A percentile compares a stretch with the other conserved stretches of the same genome.
Conservation (phyloP, 2,797 vertebrate species). For the Moxostoma hubbsi region DNA sequence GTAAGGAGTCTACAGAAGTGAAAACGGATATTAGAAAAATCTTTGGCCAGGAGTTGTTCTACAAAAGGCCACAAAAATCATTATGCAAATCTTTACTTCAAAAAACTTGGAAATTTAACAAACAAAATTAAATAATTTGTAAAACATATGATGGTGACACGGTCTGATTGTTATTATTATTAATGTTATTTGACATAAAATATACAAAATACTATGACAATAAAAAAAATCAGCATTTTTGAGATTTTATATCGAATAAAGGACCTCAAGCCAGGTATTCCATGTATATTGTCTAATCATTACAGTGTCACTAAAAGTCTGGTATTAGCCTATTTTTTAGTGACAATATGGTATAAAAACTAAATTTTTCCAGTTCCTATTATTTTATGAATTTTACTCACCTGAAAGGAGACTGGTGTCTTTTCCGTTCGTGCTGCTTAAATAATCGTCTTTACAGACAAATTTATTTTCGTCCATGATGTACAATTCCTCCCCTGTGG, state of each 20-base stretch:
- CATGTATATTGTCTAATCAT: too few relatives aligned
- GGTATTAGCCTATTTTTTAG: too few relatives aligned
- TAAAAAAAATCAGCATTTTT: too few relatives aligned
- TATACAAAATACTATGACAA: too few relatives aligned
- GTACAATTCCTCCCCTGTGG: constrained; percentile 97
- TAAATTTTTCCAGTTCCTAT: not conserved
- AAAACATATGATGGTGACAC: not conserved
- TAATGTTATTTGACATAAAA: too few relatives aligned
- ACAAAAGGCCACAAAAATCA: not conserved
- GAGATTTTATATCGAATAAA: too few relatives aligned
- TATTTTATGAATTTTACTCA: constrained; percentile 58
- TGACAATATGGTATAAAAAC: too few relatives aligned
- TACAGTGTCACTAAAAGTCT: too few relatives aligned
- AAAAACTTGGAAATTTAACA: not conserved
- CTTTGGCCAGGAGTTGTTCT: not conserved
- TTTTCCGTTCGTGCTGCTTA: constrained; percentile 89
- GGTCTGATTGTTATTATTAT: not conserved
- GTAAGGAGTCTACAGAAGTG: not conserved
- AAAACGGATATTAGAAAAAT: not conserved
- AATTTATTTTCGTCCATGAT: constrained; percentile 99
- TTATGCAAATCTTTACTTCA: not conserved
- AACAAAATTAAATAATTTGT: not conserved
- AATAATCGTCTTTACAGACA: constrained; percentile 98
- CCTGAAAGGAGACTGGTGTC: constrained; percentile 94
- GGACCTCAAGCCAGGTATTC: too few relatives aligned